Evolutionary conservation across 2,113 vertebrate species (phyloP), one percentile per base, ranked within the genome.

Genomic region (Terrapene triunguis): DNA sequence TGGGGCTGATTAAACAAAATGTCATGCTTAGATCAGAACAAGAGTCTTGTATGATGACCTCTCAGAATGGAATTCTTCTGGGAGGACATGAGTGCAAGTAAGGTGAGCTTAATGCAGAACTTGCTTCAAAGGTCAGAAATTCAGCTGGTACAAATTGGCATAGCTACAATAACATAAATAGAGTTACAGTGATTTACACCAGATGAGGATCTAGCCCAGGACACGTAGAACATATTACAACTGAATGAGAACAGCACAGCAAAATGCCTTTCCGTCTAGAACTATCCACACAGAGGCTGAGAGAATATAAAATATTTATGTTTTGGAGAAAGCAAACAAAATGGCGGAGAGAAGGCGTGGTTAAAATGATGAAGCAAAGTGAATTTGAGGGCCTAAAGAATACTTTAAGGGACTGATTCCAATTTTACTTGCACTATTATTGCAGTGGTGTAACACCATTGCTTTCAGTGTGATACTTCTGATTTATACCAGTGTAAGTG

Each of bases 331-430:
- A 91, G 74, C 0, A 80, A 94, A 84, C 0, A 0, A 21, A 55
- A 80, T 93, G 89, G 53, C 79, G 96, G 95, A 94, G 92, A 89
- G 90, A 85, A 95, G 91, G 42, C 21, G 35, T 2, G 12, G 96
- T 97, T 97, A 93, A 97, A 97, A 93, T 92, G 94, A 97, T 96
- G 95, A 96, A 92, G 96, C 74, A 59, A 50, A 90, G 62, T 90
- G 50, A 93, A 96, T 91, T 42, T 97, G 82, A 94, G 93, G 80
- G 92, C 50, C 81, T 89, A 81, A 69, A 19, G 7, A 69, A 69
- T 35, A n/a, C 19, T 54, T 42, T 10, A 76, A 38, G 51, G 81
- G 10, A 57, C 25, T 62, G 7, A 84, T 4, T 5, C 22, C n/a
- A 25, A n/a, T 53, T 29, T 88, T 51, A 38, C 13, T 82, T 74